Evolutionary conservation across 2,888 invertebrate species (phyloP).

Genomic region (Cactoblastis cactorum): DNA sequence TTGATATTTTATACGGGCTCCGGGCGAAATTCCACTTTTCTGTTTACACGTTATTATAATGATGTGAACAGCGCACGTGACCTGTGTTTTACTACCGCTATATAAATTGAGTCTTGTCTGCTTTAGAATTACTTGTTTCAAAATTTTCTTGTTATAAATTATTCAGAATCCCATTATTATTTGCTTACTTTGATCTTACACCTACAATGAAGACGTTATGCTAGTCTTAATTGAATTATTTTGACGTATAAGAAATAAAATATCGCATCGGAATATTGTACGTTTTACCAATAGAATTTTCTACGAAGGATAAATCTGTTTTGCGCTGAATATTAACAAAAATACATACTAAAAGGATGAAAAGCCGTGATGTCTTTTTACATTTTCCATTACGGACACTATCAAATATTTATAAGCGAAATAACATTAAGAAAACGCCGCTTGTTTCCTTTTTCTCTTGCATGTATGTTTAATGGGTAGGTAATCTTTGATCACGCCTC

Average conservation of each 20-base stretch:
- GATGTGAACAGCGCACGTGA: constrained; percentile 33
- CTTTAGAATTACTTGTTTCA: not conserved
- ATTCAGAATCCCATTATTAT: constrained; percentile 3
- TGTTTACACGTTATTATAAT: constrained; percentile 33
- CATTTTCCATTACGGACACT: constrained; percentile 55
- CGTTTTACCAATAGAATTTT: not conserved
- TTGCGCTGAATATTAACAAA: not conserved
- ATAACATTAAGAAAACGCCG: constrained; percentile 66
- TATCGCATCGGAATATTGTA: not conserved
- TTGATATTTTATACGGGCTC: constrained; percentile 42
- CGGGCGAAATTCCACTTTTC: constrained; percentile 17
- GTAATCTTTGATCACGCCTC: constrained; percentile 65
- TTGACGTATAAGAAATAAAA: not conserved
- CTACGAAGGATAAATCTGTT: not conserved
- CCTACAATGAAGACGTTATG: not conserved
- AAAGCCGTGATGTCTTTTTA: constrained; percentile 19
- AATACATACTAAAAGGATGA: not conserved
- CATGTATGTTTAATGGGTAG: constrained; percentile 70
- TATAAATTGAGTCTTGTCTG: constrained; percentile 5
- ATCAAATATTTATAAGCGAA: constrained; percentile 70
- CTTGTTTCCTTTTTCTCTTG: constrained; percentile 44
- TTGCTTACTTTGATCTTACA: not conserved
- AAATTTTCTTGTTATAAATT: not conserved
- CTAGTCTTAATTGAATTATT: not conserved
- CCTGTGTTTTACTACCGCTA: constrained; percentile 16